These are phyloP conservation scores for Montifringilla adamsi DNA, from an alignment of 2,113 vertebrate species.

Conservation along the genomic window DNA sequence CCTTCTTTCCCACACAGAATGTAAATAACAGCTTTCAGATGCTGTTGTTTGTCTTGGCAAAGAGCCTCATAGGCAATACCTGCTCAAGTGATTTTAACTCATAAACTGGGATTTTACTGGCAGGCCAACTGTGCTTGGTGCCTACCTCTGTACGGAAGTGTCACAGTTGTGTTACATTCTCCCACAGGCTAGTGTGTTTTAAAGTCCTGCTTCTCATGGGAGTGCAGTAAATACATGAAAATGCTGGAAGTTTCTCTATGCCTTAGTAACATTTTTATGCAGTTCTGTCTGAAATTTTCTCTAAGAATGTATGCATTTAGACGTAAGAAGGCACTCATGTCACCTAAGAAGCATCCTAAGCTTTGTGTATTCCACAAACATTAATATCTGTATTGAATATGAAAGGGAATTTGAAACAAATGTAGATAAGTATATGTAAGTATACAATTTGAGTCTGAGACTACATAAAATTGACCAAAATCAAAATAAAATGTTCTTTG, in stretches of 20 bases:
- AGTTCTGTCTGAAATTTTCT: neutral
- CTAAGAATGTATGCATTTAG: neutral
- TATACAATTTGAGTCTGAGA: neutral
- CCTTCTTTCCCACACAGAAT: neutral
- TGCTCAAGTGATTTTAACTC: neutral
- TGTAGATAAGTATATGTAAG: neutral
- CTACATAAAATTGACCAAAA: neutral
- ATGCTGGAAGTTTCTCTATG: neutral
- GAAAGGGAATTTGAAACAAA: neutral
- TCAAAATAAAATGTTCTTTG: neutral
- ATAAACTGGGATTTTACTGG: neutral
- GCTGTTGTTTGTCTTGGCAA: neutral
- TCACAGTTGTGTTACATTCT: neutral
- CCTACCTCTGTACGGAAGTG: neutral
- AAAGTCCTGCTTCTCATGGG: neutral
- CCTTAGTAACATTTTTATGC: neutral
- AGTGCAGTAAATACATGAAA: neutral
- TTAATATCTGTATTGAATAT: neutral
- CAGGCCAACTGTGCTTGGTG: neutral
- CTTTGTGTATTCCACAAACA: neutral
- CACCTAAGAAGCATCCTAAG: neutral
- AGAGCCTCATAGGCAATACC: neutral
- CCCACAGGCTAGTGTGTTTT: neutral
- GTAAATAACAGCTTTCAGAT: neutral
- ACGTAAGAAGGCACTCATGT: neutral